Base-by-base conservation (phyloP, 2,113 vertebrate species). In the Dunckerocampus dactyliophorus region DNA sequence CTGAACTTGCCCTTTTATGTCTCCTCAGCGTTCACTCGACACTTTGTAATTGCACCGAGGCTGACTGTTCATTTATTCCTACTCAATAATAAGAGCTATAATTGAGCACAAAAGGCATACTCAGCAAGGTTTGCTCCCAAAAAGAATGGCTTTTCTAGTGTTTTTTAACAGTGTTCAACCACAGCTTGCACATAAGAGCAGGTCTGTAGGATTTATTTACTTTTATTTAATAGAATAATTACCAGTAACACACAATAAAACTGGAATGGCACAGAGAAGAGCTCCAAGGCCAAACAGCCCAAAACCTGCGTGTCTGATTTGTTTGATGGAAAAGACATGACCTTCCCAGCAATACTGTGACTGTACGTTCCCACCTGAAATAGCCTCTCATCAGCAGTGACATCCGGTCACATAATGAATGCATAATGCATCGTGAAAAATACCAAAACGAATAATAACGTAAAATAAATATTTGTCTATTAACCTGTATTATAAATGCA, bases 1-100 rank as follows among this genome's bases (percentile, higher is more conserved):
- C 34, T 14, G 47, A 76, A 76, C 59, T 57, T 80, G 78, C 70
- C 76, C 71, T 83, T 76, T 79, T 49, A 59, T 52, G 24, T 11
- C 28, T 62, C 62, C 21, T 59, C 45, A 0, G 59, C 50, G 63
- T 51, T 79, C 64, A 42, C 65, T 62, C 10, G 1, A 45, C 28
- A 75, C 63, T 67, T 63, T 72, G 53, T 83, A 82, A 82, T 85
- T 87, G 79, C 69, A 50, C 39, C 3, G 47, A 72, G 51, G 15
- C 46, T 20, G 59, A 15, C 65, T 67, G 63, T 71, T 76, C 50
- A 57, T 75, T 71, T 71, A 71, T 78, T 76, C 72, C 47, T 39
- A 50, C 71, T 70, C 64, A 50, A 75, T 75, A 82, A 80, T 76
- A 68, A 67, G 59, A 59, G 24, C 28, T 80, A 68, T 70, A 79